Percentiles rank a stretch among this genome's conserved stretches.
phyloP scores from a whole-genome alignment of 2,113 vertebrate genomes.

The Thomomys bottae region DNA sequence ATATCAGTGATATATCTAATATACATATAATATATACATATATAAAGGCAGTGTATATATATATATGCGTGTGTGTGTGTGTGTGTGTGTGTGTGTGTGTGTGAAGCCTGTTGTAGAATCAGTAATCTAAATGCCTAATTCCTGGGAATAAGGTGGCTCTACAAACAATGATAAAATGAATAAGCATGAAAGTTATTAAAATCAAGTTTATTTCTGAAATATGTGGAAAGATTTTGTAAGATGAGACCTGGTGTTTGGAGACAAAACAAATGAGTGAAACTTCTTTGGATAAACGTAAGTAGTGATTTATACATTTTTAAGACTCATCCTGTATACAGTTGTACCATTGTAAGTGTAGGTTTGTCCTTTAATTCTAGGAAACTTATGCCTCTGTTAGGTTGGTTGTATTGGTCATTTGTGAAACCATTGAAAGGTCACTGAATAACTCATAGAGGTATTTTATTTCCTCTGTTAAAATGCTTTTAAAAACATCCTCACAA shows the following conservation, averaged over 20 bases:
- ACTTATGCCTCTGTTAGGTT: not conserved
- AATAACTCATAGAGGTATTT: not conserved
- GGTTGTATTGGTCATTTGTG: not conserved
- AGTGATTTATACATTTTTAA: conserved; percentile 21
- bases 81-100: no score
- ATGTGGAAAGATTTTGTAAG: not conserved
- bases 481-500: not conserved
- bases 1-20: no score
- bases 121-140: not conserved
- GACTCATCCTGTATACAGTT: not conserved
- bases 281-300: not conserved
- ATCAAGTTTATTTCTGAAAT: not conserved
- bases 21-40: no score
- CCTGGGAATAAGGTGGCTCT: not conserved
- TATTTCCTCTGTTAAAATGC: not conserved
- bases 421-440: not conserved
- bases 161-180: not conserved
- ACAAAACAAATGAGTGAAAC: not conserved
- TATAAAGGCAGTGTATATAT: no score
- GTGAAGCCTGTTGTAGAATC: not conserved
- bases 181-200: not conserved
- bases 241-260: not conserved
- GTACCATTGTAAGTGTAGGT: no score
- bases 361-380: no score
- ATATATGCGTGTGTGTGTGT: no score